A percentile compares a stretch with the other conserved stretches of the same genome.
Evolutionary conservation across 2,797 vertebrate species (phyloP).

Genomic region (Sebastes melanostomus): DNA sequence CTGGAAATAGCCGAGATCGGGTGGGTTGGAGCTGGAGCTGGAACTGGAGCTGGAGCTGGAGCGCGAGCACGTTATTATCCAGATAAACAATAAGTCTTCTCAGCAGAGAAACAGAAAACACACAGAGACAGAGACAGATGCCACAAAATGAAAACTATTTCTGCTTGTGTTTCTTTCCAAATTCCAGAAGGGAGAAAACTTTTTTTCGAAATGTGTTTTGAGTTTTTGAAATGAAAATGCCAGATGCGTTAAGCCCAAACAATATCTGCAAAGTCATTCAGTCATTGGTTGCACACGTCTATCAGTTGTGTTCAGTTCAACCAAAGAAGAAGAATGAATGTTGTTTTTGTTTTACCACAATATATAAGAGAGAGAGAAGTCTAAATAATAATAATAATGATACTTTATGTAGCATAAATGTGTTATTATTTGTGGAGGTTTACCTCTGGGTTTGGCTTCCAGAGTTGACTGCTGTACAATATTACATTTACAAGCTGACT

Average conservation of each 20-base stretch:
- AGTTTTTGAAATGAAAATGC: not conserved
- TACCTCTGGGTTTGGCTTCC: not conserved
- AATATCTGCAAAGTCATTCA: not conserved
- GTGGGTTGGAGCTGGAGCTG: not conserved
- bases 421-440: not conserved
- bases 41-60: not conserved
- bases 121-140: not conserved
- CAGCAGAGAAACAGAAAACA: not conserved
- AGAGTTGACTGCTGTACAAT: fast-evolving
- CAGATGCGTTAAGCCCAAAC: not conserved
- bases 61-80: conserved; percentile 28
- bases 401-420: not conserved
- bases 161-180: not conserved
- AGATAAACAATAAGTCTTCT: conserved; percentile 34
- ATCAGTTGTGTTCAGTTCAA: not conserved
- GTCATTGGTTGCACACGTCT: not conserved
- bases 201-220: not conserved
- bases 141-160: not conserved
- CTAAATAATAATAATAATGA: not conserved
- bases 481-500: not conserved
- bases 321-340: not conserved
- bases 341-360: not conserved
- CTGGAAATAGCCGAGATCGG: conserved; percentile 55
- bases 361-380: not conserved
- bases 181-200: not conserved